Evolutionary conservation across 2,113 vertebrate genomes (phyloP).

Genomic region (Callorhinus ursinus): DNA sequence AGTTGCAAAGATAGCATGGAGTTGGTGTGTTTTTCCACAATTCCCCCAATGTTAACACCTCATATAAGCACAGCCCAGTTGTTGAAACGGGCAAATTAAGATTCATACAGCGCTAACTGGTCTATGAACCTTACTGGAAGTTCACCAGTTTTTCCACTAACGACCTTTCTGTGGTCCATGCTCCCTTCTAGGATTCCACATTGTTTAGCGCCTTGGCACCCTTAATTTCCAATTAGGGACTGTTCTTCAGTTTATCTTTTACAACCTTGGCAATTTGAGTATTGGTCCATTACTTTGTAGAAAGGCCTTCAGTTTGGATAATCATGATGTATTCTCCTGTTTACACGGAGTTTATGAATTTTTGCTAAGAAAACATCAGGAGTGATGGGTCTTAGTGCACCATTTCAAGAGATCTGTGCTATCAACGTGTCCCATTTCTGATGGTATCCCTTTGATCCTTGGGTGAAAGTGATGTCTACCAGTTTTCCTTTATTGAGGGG

Average conservation of each 20-base stretch:
- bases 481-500: not conserved
- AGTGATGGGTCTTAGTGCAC: not conserved
- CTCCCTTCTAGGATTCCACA: not conserved
- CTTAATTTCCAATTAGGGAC: not conserved
- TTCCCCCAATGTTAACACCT: not conserved
- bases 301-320: not conserved
- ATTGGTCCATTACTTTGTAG: not conserved
- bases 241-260: not conserved
- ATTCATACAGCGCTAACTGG: not conserved
- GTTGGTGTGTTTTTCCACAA: not conserved
- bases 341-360: not conserved
- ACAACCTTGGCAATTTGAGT: not conserved
- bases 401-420: not conserved
- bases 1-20: not conserved
- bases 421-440: not conserved
- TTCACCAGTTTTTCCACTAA: not conserved
- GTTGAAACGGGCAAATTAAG: not conserved
- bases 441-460: not conserved
- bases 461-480: not conserved
- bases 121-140: not conserved
- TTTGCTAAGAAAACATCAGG: not conserved
- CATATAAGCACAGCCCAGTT: not conserved
- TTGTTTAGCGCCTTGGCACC: not conserved
- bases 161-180: not conserved
- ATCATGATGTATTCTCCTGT: not conserved